Base-by-base conservation (phyloP, 2,113 vertebrate genomes). In the Cavia aperea region DNA sequence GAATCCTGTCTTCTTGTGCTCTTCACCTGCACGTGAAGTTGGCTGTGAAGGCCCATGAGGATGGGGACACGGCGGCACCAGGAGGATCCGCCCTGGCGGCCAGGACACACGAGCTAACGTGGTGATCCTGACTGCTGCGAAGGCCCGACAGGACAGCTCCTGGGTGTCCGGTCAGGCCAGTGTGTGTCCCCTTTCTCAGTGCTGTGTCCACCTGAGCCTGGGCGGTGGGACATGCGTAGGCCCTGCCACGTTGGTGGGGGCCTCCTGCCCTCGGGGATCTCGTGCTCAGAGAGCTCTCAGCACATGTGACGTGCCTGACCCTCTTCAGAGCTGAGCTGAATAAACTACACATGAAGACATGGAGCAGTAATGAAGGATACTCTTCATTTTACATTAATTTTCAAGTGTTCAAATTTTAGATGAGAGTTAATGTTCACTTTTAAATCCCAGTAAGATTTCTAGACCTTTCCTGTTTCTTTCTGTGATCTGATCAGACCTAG, bases 1-100 rank as follows among this genome's bases (percentile, higher is more conserved):
- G 11, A 4, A 7, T 12, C 31, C 26, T 0, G 2, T 11, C 9
- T 51, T 54, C 43, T 36, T n/a, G 29, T 7, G 33, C 15, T 46
- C 73, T 29, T 14, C 1, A 46, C 43, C 6, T 12, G 6, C 33
- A 14, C 21, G 16, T 54, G 75, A 51, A 9, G 5, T 18, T 51
- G 49, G 21, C 73, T 29, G 8, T 77, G 6, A 15, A 49, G 3
- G 26, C 73, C 31, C 13, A 5, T 0, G 36, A 36, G 49, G 26
- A 39, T 7, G 36, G 26, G 49, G 13, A 15, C 56, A 15, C 15
- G 14, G 63, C 31, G 36, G 75, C 36, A 5, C 58, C 16, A 12
- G 31, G 13, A 73, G 2, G 9, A 10, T 8, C 73, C 11, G 2
- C 2, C 24, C 23, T 31, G 46, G 13, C 2, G 14, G 23, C 43